Base-by-base conservation (phyloP, 2,113 vertebrate species). In the Pachyramphus minor region DNA sequence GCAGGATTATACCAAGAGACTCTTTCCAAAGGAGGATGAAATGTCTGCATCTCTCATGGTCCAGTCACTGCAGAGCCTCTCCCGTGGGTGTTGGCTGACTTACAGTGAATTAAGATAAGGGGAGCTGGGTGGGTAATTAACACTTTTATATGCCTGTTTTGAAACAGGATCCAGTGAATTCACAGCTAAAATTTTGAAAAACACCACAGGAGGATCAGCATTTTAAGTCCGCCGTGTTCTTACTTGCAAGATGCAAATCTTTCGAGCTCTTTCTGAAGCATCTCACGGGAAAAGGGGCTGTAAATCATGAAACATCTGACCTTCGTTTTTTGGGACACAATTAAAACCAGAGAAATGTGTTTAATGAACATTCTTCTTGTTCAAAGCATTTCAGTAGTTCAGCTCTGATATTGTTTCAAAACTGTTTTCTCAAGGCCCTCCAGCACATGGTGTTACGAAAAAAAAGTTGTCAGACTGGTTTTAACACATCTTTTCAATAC, bases 381-480 rank as follows among this genome's bases (percentile, higher is more conserved):
- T 93, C 81, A 92, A 96, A 96, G 95, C 28, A n/a, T 93, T 96
- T 96, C 80, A 92, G 79, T 84, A 93, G 90, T 94, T 97, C 20
- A 45, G 73, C 63, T 64, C 91, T 97, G 95, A 96, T 96, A 95
- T 80, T 97, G 92, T 97, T 98, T 97, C 97, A 96, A 94, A 97
- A 97, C 89, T 94, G 96, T 97, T 97, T 98, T 96, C 96, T 95
- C 93, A 97, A 97, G 97, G 97, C 97, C 97, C 97, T 97, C 89
- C 71, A 97, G 96, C 95, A 96, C 86, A 96, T 87, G 95, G 93
- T 8, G 69, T 97, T 96, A 92, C 2, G 33, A 93, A 81, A 80
- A 98, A 95, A 94, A 98, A 98, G 98, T 92, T 84, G 97, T 85
- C 97, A 84, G 96, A 98, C 98, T 98, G 98, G 98, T 98, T 98